Conservation (phyloP, 2,797 vertebrate species). For the Squalus acanthias region DNA sequence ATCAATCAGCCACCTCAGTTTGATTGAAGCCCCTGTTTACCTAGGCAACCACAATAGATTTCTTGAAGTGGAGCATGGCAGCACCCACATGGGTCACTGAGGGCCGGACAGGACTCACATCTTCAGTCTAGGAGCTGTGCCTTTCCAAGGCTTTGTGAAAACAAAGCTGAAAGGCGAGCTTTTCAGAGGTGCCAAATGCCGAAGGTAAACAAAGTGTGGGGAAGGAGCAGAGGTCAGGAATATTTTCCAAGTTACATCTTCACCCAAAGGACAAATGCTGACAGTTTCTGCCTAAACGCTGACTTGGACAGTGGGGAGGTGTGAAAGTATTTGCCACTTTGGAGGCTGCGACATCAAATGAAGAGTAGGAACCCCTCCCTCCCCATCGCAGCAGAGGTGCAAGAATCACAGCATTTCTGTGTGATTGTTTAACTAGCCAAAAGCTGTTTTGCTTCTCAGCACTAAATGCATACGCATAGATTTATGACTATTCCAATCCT, state of each 20-base stretch:
- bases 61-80: constrained; percentile 59
- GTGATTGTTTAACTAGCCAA: neutral
- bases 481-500: neutral
- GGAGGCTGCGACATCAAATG: constrained; percentile 54
- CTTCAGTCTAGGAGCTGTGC: constrained; percentile 54
- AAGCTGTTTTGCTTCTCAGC: neutral
- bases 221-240: constrained; percentile 55
- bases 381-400: neutral
- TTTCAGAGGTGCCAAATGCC: constrained; percentile 48
- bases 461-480: neutral
- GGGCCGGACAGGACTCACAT: constrained; percentile 52
- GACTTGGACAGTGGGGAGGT: constrained; percentile 51
- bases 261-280: constrained; percentile 54
- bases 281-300: constrained; percentile 55
- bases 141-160: constrained; percentile 51
- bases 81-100: constrained; percentile 51
- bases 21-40: constrained; percentile 51
- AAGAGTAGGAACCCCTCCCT: neutral
- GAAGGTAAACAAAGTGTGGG: constrained; percentile 60
- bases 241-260: constrained; percentile 51
- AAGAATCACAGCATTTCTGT: neutral
- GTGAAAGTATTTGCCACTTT: constrained; percentile 49
- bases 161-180: constrained; percentile 44
- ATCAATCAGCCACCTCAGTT: constrained; percentile 49
- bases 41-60: constrained; percentile 49